phyloP scores from a whole-genome alignment of 53 echinoderm and acorn worm genomes.

The Temnopleurus reevesii region DNA sequence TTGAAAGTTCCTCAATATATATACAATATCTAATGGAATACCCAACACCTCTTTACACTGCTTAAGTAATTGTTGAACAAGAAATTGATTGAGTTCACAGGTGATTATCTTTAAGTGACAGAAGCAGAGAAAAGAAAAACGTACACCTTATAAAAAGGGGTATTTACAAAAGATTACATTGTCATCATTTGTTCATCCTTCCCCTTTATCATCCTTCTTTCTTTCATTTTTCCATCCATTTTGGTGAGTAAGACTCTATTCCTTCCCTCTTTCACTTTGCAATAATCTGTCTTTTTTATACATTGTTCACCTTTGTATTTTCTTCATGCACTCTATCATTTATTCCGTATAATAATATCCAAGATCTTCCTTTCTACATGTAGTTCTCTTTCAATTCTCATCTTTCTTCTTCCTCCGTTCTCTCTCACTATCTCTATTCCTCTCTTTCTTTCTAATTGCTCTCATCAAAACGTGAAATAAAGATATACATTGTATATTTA shows the following conservation, averaged over 20 bases:
- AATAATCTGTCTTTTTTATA: neutral
- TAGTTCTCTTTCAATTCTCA: neutral
- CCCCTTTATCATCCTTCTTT: neutral
- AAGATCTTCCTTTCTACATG: neutral
- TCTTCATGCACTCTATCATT: neutral
- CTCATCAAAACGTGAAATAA: no score
- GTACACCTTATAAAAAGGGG: neutral
- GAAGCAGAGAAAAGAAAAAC: neutral
- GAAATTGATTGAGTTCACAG: constrained; percentile 19
- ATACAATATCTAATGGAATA: neutral
- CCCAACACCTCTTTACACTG: neutral
- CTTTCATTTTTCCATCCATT: neutral
- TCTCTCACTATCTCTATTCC: neutral
- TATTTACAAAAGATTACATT: neutral
- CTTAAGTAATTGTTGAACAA: neutral
- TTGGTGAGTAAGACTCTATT: neutral
- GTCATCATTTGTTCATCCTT: neutral
- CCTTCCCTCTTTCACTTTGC: neutral
- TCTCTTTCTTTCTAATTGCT: neutral
- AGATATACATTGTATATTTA: no score
- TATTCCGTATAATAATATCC: neutral
- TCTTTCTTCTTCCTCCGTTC: neutral
- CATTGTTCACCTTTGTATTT: neutral
- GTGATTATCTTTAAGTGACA: neutral
- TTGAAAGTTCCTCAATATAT: neutral